Evolutionary conservation across 2,113 vertebrate genomes (phyloP).

Genomic region (Psammodynastes pulverulentus): DNA sequence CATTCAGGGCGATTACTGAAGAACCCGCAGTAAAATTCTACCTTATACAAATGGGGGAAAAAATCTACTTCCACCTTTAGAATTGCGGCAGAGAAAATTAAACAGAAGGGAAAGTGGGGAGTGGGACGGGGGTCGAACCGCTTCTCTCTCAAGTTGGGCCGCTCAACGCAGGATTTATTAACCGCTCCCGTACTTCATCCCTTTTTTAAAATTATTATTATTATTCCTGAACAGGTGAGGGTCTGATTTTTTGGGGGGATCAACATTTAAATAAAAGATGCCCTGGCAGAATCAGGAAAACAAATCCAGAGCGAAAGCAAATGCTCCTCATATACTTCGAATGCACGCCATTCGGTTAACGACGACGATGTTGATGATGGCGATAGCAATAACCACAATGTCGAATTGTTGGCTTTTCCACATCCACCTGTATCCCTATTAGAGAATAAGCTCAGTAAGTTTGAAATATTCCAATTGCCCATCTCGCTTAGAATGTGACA

Average conservation of each 20-base stretch:
- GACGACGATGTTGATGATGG: background rate
- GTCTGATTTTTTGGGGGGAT: too few relatives aligned
- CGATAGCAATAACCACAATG: background rate
- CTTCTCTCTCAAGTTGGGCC: background rate
- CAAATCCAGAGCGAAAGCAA: background rate
- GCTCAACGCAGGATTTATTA: background rate
- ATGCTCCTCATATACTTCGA: background rate
- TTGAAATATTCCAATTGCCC: background rate
- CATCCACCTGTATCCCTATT: background rate
- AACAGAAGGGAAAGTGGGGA: background rate
- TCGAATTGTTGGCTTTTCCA: background rate
- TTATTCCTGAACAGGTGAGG: too few relatives aligned
- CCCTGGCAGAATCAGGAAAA: background rate
- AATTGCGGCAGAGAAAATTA: background rate
- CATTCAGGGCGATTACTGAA: slow-evolving; percentile 23
- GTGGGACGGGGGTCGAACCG: background rate
- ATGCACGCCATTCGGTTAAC: background rate
- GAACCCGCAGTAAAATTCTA: background rate
- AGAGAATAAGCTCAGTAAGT: background rate
- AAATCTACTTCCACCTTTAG: background rate
- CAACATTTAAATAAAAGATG: background rate
- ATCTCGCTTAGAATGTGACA: background rate
- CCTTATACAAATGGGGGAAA: slow-evolving; percentile 2
- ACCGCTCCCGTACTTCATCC: too few relatives aligned
- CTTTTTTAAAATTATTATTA: too few relatives aligned